These are phyloP conservation scores for Lanistes nyassanus DNA, from an alignment of 1,140 invertebrate genomes.

Conservation along the genomic window DNA sequence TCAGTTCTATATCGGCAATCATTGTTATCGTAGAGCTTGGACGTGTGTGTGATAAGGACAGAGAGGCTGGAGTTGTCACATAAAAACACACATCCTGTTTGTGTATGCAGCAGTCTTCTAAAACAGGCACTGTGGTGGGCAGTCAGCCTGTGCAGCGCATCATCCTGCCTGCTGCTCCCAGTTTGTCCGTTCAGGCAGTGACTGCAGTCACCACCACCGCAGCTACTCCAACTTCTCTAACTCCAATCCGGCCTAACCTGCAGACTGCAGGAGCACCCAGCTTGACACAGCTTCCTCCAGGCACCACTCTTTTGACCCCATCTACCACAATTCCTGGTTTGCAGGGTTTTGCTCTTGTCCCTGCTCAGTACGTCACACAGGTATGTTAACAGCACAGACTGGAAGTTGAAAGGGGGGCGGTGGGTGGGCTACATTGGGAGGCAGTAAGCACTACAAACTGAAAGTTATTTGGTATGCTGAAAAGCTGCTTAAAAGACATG, in stretches of 20 bases:
- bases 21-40: too few species aligned
- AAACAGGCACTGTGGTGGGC: slow-evolving; percentile 13
- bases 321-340: slow-evolving; percentile 59
- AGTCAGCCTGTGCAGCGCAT: slow-evolving; percentile 53
- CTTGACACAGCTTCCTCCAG: slow-evolving; percentile 68
- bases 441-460: too few species aligned
- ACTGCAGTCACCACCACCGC: slow-evolving; percentile 29
- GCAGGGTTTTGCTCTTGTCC: slow-evolving; percentile 72
- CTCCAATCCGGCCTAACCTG: slow-evolving; percentile 48
- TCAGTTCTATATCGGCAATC: too few species aligned
- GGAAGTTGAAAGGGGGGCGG: too few species aligned
- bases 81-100: background rate
- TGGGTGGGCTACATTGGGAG: too few species aligned
- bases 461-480: too few species aligned
- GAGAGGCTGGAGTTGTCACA: background rate
- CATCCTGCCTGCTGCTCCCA: slow-evolving; percentile 56
- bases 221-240: slow-evolving; percentile 32
- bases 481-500: too few species aligned
- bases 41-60: background rate
- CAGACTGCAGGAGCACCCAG: slow-evolving; percentile 63
- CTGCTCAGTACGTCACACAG: slow-evolving; percentile 73
- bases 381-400: slow-evolving; percentile 26
- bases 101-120: slow-evolving; percentile 17
- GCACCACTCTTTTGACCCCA: slow-evolving; percentile 69
- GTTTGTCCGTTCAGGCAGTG: slow-evolving; percentile 44